Percentiles rank a stretch among this genome's conserved stretches.
Evolutionary conservation across 1,140 invertebrate species (phyloP).

Genomic region (Apis cerana): DNA sequence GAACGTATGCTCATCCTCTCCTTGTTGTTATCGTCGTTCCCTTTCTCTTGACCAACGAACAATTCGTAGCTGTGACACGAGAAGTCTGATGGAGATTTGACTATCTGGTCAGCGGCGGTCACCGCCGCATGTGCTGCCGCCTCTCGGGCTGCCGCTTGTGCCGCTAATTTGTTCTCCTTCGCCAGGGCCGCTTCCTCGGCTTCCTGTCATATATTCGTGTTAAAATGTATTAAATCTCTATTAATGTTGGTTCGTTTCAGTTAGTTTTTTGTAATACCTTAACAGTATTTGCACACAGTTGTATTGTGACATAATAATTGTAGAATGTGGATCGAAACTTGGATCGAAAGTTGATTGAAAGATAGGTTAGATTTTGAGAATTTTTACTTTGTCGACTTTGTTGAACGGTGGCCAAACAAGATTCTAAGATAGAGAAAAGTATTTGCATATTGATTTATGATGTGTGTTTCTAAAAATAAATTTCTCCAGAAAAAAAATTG

Average conservation of each 20-base stretch:
- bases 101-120: slow-evolving; percentile 83
- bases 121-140: slow-evolving; percentile 86
- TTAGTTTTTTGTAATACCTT: not conserved
- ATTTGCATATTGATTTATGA: no score
- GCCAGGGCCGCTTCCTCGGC: slow-evolving; percentile 90
- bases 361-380: no score
- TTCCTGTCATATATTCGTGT: slow-evolving; percentile 82
- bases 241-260: accelerated
- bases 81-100: slow-evolving; percentile 93
- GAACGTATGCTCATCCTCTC: slow-evolving; percentile 95
- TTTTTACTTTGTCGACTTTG: no score
- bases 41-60: slow-evolving; percentile 92
- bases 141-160: slow-evolving; percentile 81
- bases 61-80: slow-evolving; percentile 95
- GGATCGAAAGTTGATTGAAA: no score
- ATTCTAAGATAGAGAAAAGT: no score
- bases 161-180: slow-evolving; percentile 87
- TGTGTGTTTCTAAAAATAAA: no score
- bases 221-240: not conserved
- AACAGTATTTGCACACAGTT: no score
- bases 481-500: no score
- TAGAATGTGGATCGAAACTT: no score
- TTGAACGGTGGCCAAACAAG: no score
- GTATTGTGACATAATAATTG: no score
- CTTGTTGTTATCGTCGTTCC: slow-evolving; percentile 92